These are phyloP conservation scores for Toxonevra muliebris DNA, from an alignment of 2,888 invertebrate species.

Conservation along the genomic window DNA sequence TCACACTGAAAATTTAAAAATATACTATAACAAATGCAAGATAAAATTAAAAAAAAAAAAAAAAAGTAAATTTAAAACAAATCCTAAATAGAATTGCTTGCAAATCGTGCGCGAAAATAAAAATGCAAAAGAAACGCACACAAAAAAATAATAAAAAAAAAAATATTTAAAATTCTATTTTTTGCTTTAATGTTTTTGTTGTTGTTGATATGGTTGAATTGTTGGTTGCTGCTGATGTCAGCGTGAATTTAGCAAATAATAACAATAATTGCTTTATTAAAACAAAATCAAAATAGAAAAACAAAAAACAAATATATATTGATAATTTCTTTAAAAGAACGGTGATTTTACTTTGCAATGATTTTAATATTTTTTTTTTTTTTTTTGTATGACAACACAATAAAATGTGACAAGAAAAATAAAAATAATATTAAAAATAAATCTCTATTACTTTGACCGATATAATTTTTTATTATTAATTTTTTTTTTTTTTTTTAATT, in stretches of 20 bases:
- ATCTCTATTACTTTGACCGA: too few relatives aligned
- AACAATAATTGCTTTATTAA: conserved; percentile 8
- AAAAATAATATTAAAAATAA: too few relatives aligned
- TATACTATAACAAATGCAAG: background rate
- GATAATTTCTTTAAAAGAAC: background rate
- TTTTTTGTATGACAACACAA: background rate
- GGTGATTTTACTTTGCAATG: background rate
- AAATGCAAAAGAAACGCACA: background rate
- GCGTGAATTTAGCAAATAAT: conserved; percentile 24
- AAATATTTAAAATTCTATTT: conserved; percentile 12
- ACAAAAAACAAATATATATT: background rate
- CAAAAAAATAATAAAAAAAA: background rate
- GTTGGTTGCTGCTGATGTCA: background rate
- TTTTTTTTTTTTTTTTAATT: conserved; percentile 4
- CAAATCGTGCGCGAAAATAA: conserved; percentile 9
- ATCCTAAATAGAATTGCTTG: conserved; percentile 4
- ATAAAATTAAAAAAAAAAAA: background rate
- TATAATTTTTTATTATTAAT: too few relatives aligned
- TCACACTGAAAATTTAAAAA: background rate
- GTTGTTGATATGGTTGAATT: background rate
- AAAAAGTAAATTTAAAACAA: background rate
- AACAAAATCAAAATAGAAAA: conserved; percentile 2
- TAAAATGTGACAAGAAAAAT: background rate
- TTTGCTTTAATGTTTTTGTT: background rate
- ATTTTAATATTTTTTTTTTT: background rate